Evolutionary conservation across 2,888 invertebrate species (phyloP).

Genomic region (Adineta ricciae): DNA sequence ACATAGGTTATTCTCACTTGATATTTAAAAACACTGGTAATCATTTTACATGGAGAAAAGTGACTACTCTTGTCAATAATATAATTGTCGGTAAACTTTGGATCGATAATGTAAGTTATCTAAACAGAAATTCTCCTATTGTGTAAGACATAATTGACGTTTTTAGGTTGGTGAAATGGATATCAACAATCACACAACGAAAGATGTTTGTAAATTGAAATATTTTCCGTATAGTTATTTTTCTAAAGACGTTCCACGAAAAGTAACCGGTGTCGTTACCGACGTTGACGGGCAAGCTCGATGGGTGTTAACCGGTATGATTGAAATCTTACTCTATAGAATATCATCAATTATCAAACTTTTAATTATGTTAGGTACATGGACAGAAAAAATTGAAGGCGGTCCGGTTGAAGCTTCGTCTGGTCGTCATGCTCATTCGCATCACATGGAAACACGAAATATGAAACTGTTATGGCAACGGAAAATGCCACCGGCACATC

Average conservation of each 20-base stretch:
- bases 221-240: conserved; percentile 98
- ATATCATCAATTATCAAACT: neutral
- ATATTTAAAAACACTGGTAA: conserved; percentile 56
- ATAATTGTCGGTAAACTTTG: conserved; percentile 97
- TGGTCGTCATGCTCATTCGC: neutral
- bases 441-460: conserved; percentile 26
- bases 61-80: conserved; percentile 96
- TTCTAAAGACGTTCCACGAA: conserved; percentile 82
- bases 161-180: conserved; percentile 99
- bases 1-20: conserved; percentile 53
- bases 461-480: conserved; percentile 32
- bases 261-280: conserved; percentile 64
- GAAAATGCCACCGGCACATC: conserved; percentile 47
- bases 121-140: conserved; percentile 73
- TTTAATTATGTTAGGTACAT: conserved; percentile 57
- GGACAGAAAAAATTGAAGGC: conserved; percentile 90
- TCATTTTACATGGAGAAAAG: conserved; percentile 92
- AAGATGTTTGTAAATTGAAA: conserved; percentile 87
- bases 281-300: conserved; percentile 55
- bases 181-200: conserved; percentile 75
- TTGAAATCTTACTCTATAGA: neutral
- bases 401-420: conserved; percentile 60
- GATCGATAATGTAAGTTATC: conserved; percentile 97
- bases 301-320: conserved; percentile 59
- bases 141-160: conserved; percentile 96